Percentiles rank a stretch among this genome's conserved stretches.
Conservation (phyloP, 2,888 invertebrate species). For the Nomada goodeniana region DNA sequence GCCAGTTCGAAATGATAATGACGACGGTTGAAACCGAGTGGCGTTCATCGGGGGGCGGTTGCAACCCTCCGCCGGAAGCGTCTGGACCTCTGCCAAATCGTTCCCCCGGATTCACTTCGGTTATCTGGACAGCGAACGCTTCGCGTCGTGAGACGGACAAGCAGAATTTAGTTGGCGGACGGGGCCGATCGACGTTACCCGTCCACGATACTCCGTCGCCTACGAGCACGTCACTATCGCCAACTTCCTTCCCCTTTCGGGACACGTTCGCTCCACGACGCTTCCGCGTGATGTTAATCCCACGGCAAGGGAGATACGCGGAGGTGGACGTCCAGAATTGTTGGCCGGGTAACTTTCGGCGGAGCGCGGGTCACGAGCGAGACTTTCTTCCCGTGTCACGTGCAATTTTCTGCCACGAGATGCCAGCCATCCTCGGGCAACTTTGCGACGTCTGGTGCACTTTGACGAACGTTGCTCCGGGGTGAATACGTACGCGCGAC, state of each 20-base stretch:
- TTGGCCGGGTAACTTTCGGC: constrained; percentile 4
- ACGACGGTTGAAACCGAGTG: constrained; percentile 37
- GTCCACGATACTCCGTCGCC: constrained; percentile 40
- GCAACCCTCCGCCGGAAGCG: constrained; percentile 31
- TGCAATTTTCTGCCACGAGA: constrained; percentile 40
- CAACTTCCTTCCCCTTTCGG: constrained; percentile 31
- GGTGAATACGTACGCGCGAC: constrained; percentile 8
- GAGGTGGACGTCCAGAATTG: constrained; percentile 13
- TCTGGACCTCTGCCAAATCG: constrained; percentile 65
- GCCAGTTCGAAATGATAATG: constrained; percentile 59
- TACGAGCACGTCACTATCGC: constrained; percentile 49
- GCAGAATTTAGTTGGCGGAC: constrained; percentile 48
- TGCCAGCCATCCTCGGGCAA: constrained; percentile 10
- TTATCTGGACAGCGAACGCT: constrained; percentile 38
- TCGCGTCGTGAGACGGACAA: constrained; percentile 53
- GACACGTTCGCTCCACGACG: constrained; percentile 47
- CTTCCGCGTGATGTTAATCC: constrained; percentile 54
- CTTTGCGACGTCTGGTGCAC: constrained; percentile 14
- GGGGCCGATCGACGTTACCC: constrained; percentile 34
- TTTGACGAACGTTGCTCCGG: constrained; percentile 11
- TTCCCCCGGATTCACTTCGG: constrained; percentile 46
- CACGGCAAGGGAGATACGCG: constrained; percentile 20
- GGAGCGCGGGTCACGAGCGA: background rate
- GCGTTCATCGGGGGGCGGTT: background rate
- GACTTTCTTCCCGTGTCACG: constrained; percentile 35